Evolutionary conservation across 2,797 vertebrate species (phyloP), one percentile per base, ranked within the genome.

Genomic region (Pteronotus mesoamericanus): DNA sequence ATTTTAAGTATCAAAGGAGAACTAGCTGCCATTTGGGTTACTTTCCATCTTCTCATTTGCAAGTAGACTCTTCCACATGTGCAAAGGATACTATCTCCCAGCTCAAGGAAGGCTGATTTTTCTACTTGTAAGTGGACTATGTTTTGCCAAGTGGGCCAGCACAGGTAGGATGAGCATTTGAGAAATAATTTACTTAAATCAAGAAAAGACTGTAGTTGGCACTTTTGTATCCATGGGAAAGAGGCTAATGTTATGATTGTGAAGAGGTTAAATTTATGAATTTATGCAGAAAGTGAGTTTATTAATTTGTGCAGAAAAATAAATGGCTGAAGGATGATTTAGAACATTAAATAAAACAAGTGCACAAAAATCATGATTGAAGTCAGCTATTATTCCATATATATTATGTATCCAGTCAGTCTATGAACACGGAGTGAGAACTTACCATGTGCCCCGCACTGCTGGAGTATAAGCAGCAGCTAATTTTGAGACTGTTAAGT

Each of bases 141-240:
- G 34, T n/a, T 68, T 94, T 80, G n/a, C 4, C 29, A 37, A 64
- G 72, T 29, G 9, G 21, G 21, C 16, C 53, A 66, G 24, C 34
- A 90, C 4, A 72, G 18, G 37, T 37, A n/a, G 34, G 68, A 72
- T 16, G 9, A 64, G 51, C n/a, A 78, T 34, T 46, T 91, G 61
- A 93, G 69, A 96, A 94, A 91, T 46, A 72, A 80, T 64, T 71
- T 77, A 53, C 7, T 85, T 92, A 42, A 96, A 71, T 69, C 24
- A 51, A 55, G 44, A 88, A 24, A 92, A 74, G 15, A 72, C 29
- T 46, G 7, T 37, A 10, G 29, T 29, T 89, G 16, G 57, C 14
- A 26, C 10, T 4, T 61, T 53, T 51, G 3, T 83, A 21, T 94
- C 64, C 48, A 51, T 64, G 11, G 1, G 85, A 29, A 94, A 88